Evolutionary conservation across 1,140 invertebrate species (phyloP), one percentile per base, ranked within the genome.

Genomic region (Matsumurasca onukii): DNA sequence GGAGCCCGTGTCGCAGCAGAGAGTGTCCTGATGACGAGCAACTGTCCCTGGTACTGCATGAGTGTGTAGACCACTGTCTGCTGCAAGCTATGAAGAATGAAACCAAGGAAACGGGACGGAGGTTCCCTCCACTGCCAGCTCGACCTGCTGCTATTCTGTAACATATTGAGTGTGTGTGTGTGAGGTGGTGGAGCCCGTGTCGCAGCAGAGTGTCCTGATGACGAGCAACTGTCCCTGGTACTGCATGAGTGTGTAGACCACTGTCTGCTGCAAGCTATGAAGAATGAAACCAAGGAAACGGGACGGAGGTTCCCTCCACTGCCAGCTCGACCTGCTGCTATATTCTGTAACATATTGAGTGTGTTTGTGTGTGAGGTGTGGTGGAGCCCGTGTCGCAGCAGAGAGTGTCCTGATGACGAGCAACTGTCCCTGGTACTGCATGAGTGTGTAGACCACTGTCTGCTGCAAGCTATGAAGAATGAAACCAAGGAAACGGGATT

Each of bases 341-440:
- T n/a, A n/a, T n/a, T n/a, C n/a, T n/a, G n/a, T n/a, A n/a, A n/a
- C n/a, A n/a, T n/a, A n/a, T n/a, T n/a, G n/a, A n/a, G n/a, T n/a
- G n/a, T n/a, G n/a, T n/a, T n/a, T n/a, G n/a, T n/a, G n/a, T n/a
- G n/a, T n/a, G n/a, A 88, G 86, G 85, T 90, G 29, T 90, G 89
- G 89, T 91, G 89, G 89, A 89, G 88, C 75, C 89, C 89, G 0
- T 90, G 89, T 73, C 87, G 88, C 0, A 89, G 87, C 72, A 80
- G 88, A 62, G 88, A 89, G 78, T 91, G 89, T 77, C 88, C 89
- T 1, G 87, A 88, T 73, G 85, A 88, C 68, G 86, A 88, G 71
- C 86, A 88, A 74, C 78, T 89, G n/a, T 86, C 88, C 74, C 83
- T 91, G 70, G 84, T 88, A 5, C 79, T 91, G 31, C 86, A 88